Conservation (phyloP, 92 coral and sea anemone species). For the Actinostola sp. region DNA sequence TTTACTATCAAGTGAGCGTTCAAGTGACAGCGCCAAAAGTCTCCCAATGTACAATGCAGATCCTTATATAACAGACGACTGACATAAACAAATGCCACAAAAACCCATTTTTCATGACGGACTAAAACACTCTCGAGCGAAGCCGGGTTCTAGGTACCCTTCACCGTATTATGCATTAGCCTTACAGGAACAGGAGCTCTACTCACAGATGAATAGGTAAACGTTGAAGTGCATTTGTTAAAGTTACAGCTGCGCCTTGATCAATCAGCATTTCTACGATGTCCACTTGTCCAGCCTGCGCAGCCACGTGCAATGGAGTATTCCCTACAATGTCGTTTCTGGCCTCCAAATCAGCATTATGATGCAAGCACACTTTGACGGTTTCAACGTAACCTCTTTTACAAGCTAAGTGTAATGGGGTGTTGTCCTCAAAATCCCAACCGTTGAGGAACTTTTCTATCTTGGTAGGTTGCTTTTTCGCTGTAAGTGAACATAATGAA, state of each 20-base stretch:
- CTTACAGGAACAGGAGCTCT: not conserved
- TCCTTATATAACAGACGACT: too few species aligned
- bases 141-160: too few species aligned
- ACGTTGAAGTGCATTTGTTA: slow-evolving; percentile 54
- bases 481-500: not conserved
- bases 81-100: too few species aligned
- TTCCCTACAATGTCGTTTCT: slow-evolving; percentile 32
- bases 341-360: slow-evolving; percentile 70
- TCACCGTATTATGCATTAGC: too few species aligned
- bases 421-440: slow-evolving; percentile 59
- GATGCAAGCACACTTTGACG: slow-evolving; percentile 43
- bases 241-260: slow-evolving; percentile 56
- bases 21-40: too few species aligned
- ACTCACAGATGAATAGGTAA: slow-evolving; percentile 71
- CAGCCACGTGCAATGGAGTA: slow-evolving; percentile 82
- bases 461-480: slow-evolving; percentile 8
- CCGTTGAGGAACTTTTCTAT: slow-evolving; percentile 34
- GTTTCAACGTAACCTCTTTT: slow-evolving; percentile 58
- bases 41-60: too few species aligned
- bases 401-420: slow-evolving; percentile 64
- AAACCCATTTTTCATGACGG: too few species aligned
- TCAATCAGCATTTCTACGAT: slow-evolving; percentile 59
- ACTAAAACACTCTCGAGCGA: too few species aligned
- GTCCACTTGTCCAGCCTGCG: slow-evolving; percentile 65
- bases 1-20: too few species aligned